Evolutionary conservation across 1,140 invertebrate species (phyloP).

Genomic region (Papilio helenus): DNA sequence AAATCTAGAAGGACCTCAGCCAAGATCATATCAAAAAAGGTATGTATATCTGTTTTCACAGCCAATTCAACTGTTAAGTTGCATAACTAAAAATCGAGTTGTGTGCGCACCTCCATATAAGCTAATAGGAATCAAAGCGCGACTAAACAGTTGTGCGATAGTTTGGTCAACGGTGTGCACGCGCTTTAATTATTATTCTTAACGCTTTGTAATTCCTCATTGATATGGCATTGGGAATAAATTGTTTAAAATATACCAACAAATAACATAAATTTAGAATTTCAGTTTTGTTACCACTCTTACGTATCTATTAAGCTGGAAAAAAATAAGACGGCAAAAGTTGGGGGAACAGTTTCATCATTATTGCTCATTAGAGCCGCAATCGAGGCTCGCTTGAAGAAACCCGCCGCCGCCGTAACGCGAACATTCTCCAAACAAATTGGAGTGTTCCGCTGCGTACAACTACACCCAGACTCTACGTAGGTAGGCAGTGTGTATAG

Average conservation of each 20-base stretch:
- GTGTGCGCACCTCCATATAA: too few species aligned
- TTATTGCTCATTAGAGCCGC: conserved; percentile 69
- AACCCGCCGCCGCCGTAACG: conserved; percentile 47
- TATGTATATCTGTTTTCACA: too few species aligned
- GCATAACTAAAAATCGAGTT: too few species aligned
- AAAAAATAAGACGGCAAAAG: conserved; percentile 51
- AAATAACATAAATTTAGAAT: conserved; percentile 17
- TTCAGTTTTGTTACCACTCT: conserved; percentile 20
- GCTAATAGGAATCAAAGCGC: too few species aligned
- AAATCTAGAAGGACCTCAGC: too few species aligned
- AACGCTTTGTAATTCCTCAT: background rate
- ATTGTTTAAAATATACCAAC: background rate
- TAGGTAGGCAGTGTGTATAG: background rate
- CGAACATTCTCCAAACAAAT: conserved; percentile 58
- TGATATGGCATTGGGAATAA: background rate
- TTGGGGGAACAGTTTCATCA: conserved; percentile 59
- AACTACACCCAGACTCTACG: conserved; percentile 26
- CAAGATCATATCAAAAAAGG: too few species aligned
- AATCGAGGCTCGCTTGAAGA: conserved; percentile 62
- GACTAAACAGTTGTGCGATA: too few species aligned
- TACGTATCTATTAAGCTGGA: conserved; percentile 47
- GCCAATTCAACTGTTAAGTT: too few species aligned
- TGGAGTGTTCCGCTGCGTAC: conserved; percentile 51
- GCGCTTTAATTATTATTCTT: background rate
- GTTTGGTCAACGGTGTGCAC: too few species aligned